Evolutionary conservation across 2,888 invertebrate genomes (phyloP).

Genomic region (Eilema depressum): DNA sequence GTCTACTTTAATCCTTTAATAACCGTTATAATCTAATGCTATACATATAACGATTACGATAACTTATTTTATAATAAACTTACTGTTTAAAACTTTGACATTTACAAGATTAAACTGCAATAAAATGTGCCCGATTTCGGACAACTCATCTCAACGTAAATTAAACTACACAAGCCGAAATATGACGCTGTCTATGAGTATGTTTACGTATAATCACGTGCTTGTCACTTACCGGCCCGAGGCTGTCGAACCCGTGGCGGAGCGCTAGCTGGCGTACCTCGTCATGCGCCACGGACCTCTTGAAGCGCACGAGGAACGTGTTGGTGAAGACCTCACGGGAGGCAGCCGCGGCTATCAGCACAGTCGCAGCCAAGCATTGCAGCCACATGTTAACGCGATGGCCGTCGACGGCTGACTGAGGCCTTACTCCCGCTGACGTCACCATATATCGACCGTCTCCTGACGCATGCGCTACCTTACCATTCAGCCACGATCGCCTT

Average conservation of each 20-base stretch:
- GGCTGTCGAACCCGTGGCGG: constrained; percentile 96
- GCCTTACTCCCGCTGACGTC: constrained; percentile 76
- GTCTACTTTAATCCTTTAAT: constrained; percentile 1
- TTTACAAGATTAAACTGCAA: background rate
- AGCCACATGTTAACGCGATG: constrained; percentile 81
- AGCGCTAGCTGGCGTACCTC: constrained; percentile 94
- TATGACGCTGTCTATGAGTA: constrained; percentile 56
- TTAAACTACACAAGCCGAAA: constrained; percentile 43
- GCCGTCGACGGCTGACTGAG: constrained; percentile 82
- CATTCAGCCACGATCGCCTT: constrained; percentile 57
- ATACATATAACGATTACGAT: background rate
- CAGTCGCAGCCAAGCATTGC: constrained; percentile 77
- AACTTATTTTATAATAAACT: background rate
- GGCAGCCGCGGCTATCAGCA: constrained; percentile 76
- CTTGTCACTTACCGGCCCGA: constrained; percentile 94
- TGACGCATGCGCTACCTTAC: constrained; percentile 73
- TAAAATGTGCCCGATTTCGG: constrained; percentile 5
- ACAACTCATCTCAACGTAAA: constrained; percentile 33
- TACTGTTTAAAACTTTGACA: background rate
- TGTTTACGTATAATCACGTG: constrained; percentile 85
- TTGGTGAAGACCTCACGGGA: constrained; percentile 95
- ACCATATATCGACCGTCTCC: constrained; percentile 77
- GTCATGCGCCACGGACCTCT: constrained; percentile 91
- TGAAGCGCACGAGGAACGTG: constrained; percentile 96
- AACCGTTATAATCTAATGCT: constrained; percentile 28